Evolutionary conservation across 1,140 invertebrate genomes (phyloP).

Genomic region (Bradysia coprophila): DNA sequence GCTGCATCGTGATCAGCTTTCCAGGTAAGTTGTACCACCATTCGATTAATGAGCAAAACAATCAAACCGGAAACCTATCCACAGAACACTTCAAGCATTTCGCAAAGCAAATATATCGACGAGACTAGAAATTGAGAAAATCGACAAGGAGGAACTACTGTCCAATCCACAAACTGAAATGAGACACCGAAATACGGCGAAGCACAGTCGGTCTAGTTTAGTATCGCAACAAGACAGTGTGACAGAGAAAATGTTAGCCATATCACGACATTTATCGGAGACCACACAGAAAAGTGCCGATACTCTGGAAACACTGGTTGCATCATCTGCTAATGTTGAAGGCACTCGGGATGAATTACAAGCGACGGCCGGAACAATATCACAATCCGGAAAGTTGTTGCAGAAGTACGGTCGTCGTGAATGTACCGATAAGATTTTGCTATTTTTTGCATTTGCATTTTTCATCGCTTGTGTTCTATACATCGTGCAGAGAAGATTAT

Average conservation of each 20-base stretch:
- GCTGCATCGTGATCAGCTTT: conserved; percentile 44
- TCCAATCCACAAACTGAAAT: conserved; percentile 32
- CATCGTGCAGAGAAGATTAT: conserved; percentile 75
- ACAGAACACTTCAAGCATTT: conserved; percentile 47
- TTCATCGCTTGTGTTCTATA: conserved; percentile 84
- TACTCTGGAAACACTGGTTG: conserved; percentile 64
- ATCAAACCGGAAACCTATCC: conserved; percentile 17
- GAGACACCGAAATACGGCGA: conserved; percentile 25
- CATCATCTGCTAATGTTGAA: conserved; percentile 38
- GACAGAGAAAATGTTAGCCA: conserved; percentile 66
- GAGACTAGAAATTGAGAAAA: conserved; percentile 54
- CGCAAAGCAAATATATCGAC: conserved; percentile 57
- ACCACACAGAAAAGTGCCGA: conserved; percentile 71
- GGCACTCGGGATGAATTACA: conserved; percentile 71
- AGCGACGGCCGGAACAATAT: conserved; percentile 67
- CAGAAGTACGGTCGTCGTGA: conserved; percentile 88
- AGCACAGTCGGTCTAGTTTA: conserved; percentile 16
- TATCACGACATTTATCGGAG: conserved; percentile 66
- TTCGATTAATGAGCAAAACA: background rate
- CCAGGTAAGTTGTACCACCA: conserved; percentile 23
- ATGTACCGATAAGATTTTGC: conserved; percentile 83
- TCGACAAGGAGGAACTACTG: conserved; percentile 45
- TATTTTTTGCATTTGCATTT: conserved; percentile 79
- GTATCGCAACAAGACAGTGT: conserved; percentile 31
- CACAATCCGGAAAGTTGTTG: conserved; percentile 73